Evolutionary conservation across 2,797 vertebrate species (phyloP).

Genomic region (Capromys pilorides): DNA sequence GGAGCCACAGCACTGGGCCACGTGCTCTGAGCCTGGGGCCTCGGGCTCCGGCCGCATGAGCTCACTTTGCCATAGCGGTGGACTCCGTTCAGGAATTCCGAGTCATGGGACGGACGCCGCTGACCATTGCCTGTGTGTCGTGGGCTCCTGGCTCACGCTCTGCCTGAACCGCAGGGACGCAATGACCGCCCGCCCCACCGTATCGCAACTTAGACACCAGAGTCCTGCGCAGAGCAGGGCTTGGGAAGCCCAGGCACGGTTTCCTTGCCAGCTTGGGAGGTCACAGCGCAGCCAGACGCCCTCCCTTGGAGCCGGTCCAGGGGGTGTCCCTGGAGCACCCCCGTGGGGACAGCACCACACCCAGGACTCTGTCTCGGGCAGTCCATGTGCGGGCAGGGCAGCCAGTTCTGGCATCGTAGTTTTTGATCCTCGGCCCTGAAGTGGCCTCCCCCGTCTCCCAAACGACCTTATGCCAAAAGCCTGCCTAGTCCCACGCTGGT

Average conservation of each 20-base stretch:
- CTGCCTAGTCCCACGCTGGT: fast-evolving
- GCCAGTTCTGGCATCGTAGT: fast-evolving
- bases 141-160: not conserved
- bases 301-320: fast-evolving
- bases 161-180: fast-evolving
- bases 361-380: not conserved
- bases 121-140: not conserved
- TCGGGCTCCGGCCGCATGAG: not conserved
- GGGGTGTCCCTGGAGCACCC: fast-evolving
- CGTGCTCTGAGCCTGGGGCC: not conserved
- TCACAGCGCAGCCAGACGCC: fast-evolving
- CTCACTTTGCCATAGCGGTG: not conserved
- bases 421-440: not conserved
- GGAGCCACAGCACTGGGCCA: not conserved
- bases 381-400: fast-evolving
- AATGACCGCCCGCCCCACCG: not conserved
- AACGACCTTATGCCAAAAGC: fast-evolving
- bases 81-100: not conserved
- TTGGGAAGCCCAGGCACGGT: not conserved
- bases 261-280: not conserved
- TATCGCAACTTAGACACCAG: not conserved
- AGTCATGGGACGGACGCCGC: not conserved
- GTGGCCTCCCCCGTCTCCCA: not conserved
- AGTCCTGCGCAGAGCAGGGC: too few relatives aligned
- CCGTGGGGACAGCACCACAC: not conserved